Evolutionary conservation across 2,113 vertebrate species (phyloP), one percentile per base, ranked within the genome.

Genomic region (Colossoma macropomum): DNA sequence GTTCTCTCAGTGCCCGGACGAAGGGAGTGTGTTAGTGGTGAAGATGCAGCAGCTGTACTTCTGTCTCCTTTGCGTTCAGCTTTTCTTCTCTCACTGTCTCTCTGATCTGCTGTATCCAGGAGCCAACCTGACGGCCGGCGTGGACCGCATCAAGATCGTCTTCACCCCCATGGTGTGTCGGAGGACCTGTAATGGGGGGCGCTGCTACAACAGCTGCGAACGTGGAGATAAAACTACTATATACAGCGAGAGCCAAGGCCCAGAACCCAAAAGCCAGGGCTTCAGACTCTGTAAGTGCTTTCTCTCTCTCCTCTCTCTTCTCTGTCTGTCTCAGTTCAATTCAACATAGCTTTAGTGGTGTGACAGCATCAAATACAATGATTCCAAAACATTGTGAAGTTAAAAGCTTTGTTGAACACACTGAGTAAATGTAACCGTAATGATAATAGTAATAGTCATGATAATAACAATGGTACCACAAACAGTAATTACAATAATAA

Each of bases 91-190:
- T 79, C 88, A 86, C 80, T 83, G 87, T 89, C 80, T 89, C 87
- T 85, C 80, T 88, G 38, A 92, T 90, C 45, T 85, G 59, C 77
- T 83, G 32, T 81, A 92, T 84, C 85, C 92, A 95, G 94, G 94
- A 65, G 92, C 93, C 75, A 95, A 95, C 90, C 92, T 95, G 79
- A 95, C 94, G 10, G 87, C 94, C 75, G 90, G 34, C 85, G 85
- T 94, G 87, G 94, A 94, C 82, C 93, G 94, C 75, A 95, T 95
- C 77, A 95, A 95, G 92, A 95, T 95, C 10, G 87, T 95, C 85
- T 95, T 95, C 87, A 95, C 95, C 0, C 95, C 95, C 25, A 95
- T 93, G 90, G 77, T 92, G 83, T 95, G 95, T 87, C 92, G 92
- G 28, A 81, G 92, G 81, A 85, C 92, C 71, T 95, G 95, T 88